Evolutionary conservation across 2,888 invertebrate species (phyloP).

Genomic region (Tetragnatha montana): DNA sequence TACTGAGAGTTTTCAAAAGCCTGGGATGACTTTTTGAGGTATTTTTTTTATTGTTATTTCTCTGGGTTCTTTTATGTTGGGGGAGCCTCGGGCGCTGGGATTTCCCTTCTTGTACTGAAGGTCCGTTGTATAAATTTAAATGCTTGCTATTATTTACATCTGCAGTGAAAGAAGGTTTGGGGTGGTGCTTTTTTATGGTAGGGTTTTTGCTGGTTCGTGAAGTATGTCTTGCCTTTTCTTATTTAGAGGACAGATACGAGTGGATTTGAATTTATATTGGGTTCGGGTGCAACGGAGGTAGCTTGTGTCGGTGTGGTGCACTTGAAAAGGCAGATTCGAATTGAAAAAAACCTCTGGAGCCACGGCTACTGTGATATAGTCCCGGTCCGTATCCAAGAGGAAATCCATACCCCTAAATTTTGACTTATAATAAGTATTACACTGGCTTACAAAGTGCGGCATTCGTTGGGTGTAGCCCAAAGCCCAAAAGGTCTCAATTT

Average conservation of each 20-base stretch:
- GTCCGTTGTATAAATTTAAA: conserved; percentile 60
- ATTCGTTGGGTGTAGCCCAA: too few relatives aligned
- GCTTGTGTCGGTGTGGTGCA: too few relatives aligned
- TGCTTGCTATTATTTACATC: conserved; percentile 63
- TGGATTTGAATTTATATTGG: conserved; percentile 52
- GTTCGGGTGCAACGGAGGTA: background rate
- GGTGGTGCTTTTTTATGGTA: background rate
- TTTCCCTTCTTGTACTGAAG: conserved; percentile 14
- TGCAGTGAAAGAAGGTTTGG: conserved; percentile 32
- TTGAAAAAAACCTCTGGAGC: too few relatives aligned
- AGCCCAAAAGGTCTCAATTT: too few relatives aligned
- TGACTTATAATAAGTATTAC: too few relatives aligned
- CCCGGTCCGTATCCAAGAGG: too few relatives aligned
- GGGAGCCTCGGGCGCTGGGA: conserved; percentile 21
- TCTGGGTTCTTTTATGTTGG: conserved; percentile 16
- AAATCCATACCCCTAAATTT: too few relatives aligned
- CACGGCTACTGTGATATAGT: too few relatives aligned
- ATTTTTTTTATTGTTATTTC: conserved; percentile 39
- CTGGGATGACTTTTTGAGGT: conserved; percentile 11
- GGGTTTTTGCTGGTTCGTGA: background rate
- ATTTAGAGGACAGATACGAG: background rate
- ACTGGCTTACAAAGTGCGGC: too few relatives aligned
- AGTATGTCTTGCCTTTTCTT: conserved; percentile 2
- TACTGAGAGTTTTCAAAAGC: conserved; percentile 53
- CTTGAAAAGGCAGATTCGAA: too few relatives aligned